Evolutionary conservation across 2,113 vertebrate species (phyloP).

Genomic region (Ptilonorhynchus violaceus): DNA sequence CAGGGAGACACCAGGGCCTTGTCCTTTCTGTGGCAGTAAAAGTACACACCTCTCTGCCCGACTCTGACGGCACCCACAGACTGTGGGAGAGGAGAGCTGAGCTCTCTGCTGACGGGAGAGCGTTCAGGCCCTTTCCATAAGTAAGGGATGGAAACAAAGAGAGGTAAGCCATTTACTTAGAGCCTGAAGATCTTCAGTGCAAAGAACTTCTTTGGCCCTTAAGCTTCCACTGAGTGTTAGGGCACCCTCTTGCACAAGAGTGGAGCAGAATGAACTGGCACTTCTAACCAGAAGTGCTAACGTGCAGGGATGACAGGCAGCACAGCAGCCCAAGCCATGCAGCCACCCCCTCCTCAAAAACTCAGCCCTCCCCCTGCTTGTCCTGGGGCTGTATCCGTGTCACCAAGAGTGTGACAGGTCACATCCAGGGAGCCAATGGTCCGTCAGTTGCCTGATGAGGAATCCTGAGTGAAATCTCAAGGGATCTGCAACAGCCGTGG

Average conservation of each 20-base stretch:
- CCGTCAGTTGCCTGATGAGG: not conserved
- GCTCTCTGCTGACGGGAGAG: not conserved
- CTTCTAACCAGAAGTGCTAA: rapidly evolving
- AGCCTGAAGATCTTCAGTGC: not conserved
- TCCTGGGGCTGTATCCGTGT: rapidly evolving
- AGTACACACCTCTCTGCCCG: rapidly evolving
- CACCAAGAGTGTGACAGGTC: not conserved
- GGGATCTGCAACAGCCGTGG: not conserved
- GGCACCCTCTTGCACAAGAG: rapidly evolving
- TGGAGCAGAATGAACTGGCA: rapidly evolving
- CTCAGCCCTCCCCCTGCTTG: not conserved
- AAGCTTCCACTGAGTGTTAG: no score
- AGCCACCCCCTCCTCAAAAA: not conserved
- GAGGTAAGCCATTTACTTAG: not conserved
- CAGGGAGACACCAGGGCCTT: rapidly evolving
- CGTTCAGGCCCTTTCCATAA: rapidly evolving
- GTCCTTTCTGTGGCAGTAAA: rapidly evolving
- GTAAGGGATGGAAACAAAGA: not conserved
- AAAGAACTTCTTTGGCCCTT: not conserved
- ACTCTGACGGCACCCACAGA: rapidly evolving
- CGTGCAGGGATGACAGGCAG: rapidly evolving
- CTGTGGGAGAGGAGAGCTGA: not conserved
- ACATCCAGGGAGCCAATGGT: rapidly evolving
- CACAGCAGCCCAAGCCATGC: not conserved
- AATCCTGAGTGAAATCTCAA: rapidly evolving